These are phyloP conservation scores for Rhopalosiphum padi DNA, from an alignment of 1,140 invertebrate genomes.

Conservation along the genomic window DNA sequence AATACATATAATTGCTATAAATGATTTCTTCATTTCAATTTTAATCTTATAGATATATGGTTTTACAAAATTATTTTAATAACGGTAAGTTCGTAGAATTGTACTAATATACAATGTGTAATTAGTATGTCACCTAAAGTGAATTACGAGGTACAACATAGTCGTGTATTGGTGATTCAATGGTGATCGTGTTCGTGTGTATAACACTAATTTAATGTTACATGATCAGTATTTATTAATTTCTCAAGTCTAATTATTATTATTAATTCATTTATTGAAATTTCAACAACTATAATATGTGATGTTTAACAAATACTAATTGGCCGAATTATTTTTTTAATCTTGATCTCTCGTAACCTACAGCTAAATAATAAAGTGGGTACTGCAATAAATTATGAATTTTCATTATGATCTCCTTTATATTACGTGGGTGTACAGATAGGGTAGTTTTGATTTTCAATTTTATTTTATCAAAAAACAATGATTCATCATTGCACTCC, in stretches of 20 bases:
- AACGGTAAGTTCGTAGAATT: background rate
- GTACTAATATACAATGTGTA: background rate
- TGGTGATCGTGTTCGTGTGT: background rate
- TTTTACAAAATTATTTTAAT: background rate
- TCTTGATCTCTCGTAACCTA: background rate
- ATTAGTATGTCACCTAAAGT: background rate
- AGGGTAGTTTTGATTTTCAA: background rate
- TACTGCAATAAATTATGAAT: background rate
- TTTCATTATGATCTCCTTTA: background rate
- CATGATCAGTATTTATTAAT: background rate
- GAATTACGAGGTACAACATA: background rate
- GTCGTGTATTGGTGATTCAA: background rate
- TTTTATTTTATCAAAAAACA: slow-evolving; percentile 18
- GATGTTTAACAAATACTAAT: background rate
- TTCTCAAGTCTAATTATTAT: background rate
- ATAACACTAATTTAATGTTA: slow-evolving; percentile 9
- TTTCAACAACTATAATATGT: background rate
- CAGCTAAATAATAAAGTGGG: background rate
- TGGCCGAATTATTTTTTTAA: background rate
- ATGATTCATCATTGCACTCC: slow-evolving; percentile 5
- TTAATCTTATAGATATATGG: background rate
- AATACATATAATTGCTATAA: background rate
- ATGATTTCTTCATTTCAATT: background rate
- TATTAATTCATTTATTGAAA: background rate
- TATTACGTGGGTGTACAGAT: background rate